Conservation (phyloP, 2,113 vertebrate genomes). For the Ceratotherium simum region DNA sequence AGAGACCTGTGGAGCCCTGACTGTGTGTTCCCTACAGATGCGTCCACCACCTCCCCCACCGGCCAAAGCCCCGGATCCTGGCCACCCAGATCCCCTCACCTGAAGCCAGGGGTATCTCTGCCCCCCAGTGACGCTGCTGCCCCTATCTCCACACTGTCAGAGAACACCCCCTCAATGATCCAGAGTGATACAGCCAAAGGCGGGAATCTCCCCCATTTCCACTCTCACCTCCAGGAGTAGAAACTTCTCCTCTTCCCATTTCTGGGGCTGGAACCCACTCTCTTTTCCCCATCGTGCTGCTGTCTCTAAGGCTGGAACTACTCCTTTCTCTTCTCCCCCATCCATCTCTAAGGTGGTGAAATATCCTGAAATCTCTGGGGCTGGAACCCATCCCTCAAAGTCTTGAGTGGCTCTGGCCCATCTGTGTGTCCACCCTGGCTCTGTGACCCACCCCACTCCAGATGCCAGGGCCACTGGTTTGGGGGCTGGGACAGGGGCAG, state of each 20-base stretch:
- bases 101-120: constrained; percentile 50
- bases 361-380: constrained; percentile 35
- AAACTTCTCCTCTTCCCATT: constrained; percentile 5
- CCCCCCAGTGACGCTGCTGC: constrained; percentile 49
- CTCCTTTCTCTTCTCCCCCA: constrained; percentile 14
- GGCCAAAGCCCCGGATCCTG: constrained; percentile 76
- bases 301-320: constrained; percentile 17
- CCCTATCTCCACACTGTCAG: constrained; percentile 42
- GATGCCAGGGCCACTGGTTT: constrained; percentile 21
- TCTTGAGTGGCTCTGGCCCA: constrained; percentile 26
- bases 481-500: not conserved
- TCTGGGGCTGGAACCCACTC: constrained; percentile 14
- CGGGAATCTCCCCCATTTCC: constrained; percentile 33
- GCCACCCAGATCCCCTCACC: constrained; percentile 72
- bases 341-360: constrained; percentile 10
- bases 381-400: constrained; percentile 35
- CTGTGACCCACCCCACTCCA: constrained; percentile 24
- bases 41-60: constrained; percentile 87
- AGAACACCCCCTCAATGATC: constrained; percentile 42
- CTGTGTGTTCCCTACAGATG: constrained; percentile 80
- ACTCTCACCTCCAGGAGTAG: constrained; percentile 43
- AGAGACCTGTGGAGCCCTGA: constrained; percentile 40
- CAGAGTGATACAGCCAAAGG: constrained; percentile 45
- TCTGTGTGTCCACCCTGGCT: constrained; percentile 39
- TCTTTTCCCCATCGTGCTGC: not conserved